These are phyloP conservation scores for Calidris pygmaea DNA, from an alignment of 2,113 vertebrate genomes.

Conservation along the genomic window DNA sequence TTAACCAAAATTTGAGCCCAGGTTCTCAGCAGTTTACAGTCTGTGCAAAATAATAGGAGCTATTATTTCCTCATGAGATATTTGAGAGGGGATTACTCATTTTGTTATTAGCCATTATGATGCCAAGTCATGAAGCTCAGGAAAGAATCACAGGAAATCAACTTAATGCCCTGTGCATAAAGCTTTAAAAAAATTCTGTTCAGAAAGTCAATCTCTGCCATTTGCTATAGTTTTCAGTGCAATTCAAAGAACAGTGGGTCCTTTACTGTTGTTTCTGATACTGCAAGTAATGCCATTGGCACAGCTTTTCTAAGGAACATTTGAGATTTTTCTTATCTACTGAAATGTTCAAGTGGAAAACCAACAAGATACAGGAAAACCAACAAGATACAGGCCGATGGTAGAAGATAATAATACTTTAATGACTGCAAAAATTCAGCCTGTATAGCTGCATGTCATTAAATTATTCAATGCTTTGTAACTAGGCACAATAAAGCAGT, in stretches of 20 bases:
- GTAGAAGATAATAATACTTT: conserved; percentile 21
- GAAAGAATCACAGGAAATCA: neutral
- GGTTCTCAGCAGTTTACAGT: neutral
- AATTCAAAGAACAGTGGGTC: neutral
- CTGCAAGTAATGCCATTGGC: neutral
- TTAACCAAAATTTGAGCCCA: neutral
- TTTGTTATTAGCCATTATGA: neutral
- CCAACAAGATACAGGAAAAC: conserved; percentile 7
- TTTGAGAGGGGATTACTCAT: neutral
- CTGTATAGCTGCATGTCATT: neutral
- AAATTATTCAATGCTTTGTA: conserved; percentile 12
- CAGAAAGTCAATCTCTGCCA: neutral
- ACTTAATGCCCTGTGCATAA: neutral
- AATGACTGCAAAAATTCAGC: conserved; percentile 14
- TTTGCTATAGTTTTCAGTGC: neutral
- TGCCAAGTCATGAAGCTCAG: neutral
- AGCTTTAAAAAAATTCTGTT: neutral
- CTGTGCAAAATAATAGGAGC: neutral
- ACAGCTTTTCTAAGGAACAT: neutral
- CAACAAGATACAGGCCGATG: conserved; percentile 9
- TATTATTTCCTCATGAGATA: neutral
- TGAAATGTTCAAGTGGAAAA: conserved; percentile 36
- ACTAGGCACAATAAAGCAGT: neutral
- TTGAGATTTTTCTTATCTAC: neutral
- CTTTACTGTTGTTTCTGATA: neutral